Base-by-base conservation (phyloP, 30 jellyfish, hydroid and myxozoan species). In the Aurelia aurita region DNA sequence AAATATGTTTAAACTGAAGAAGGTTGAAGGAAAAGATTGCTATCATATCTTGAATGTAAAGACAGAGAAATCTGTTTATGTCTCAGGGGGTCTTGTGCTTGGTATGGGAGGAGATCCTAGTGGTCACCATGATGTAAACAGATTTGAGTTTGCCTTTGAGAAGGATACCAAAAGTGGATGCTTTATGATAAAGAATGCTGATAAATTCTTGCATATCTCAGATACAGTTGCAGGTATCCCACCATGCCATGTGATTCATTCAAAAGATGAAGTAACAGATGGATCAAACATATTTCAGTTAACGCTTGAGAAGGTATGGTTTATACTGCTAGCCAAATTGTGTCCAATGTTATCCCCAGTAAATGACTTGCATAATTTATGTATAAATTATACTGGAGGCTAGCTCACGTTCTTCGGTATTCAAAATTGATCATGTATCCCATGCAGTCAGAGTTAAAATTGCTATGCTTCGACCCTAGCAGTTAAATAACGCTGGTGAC, bases 31-130 rank as follows among this genome's bases (percentile, higher is more conserved):
- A 16, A 69, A 65, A 20, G 58, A 39, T 8, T 45, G 16, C 74
- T 83, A 83, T 51, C 49, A 83, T 31, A 39, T 83, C 26, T 59
- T 25, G 22, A 83, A 83, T 70, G 32, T 72, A 6, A 74, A 58
- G n/a, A 83, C 93, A 16, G 93, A 71, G 29, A 83, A 83, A 57
- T 58, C 27, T 69, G 93, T 70, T 19, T 83, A 69, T 69, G 87
- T 83, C 53, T 58, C 86, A 26, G 93, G 79, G 25, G 91, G 53
- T 12, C 22, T 19, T 16, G 91, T 81, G 18, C 66, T 65, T 7
- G 91, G 91, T 5, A 57, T 72, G 72, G 74, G 23, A 3, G 93
- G 87, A 58, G 32, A 12, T 23, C 93, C 93, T 6, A 43, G 16
- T 49, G 35, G 53, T 23, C 85, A 73, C 21, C 54, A 7, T 12